Base-by-base conservation (phyloP, 2,888 invertebrate species). In the Spisula subtruncata region DNA sequence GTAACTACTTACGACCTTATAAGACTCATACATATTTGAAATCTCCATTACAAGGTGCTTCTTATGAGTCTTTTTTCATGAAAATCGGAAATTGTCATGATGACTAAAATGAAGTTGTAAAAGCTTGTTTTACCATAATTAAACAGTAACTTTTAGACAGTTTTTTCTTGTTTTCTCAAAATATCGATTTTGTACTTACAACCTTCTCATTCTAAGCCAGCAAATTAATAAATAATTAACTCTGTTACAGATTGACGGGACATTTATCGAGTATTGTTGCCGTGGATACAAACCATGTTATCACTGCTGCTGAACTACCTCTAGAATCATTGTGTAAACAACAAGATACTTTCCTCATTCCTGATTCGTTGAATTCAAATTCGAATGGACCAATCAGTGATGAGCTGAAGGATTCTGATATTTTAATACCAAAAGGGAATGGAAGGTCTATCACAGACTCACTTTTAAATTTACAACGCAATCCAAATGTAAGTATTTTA, bases 291-390 rank as follows among this genome's bases (percentile, higher is more conserved):
- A 89, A 93, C 60, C 86, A 91, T 29, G 80, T 96, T 12, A 89
- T 95, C 8, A 94, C 94, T 90, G 94, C 96, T 29, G 93, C 94
- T 32, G 96, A 96, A 85, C 87, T 96, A 14, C 96, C 96, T 20
- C 91, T 96, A 35, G 96, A 96, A 66, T 92, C 92, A 12, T 90
- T 96, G 56, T 95, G 95, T 90, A 94, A 94, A 83, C 89, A 94
- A 18, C 92, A 93, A 60, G 94, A 96, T 82, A 90, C 93, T 60
- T 95, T 95, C 85, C 81, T 88, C 2, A 83, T 94, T 14, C 95
- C 96, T 92, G 95, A 95, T 95, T 92, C 85, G 89, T 85, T 92
- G 66, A 86, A 88, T 60, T 84, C 85, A 83, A 89, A 89, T 81
- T 88, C 86, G 48, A 89, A 84, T 48, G 86, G 81, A 83, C 86